phyloP scores from a whole-genome alignment of 1,140 invertebrate genomes.

The Thrips palmi region DNA sequence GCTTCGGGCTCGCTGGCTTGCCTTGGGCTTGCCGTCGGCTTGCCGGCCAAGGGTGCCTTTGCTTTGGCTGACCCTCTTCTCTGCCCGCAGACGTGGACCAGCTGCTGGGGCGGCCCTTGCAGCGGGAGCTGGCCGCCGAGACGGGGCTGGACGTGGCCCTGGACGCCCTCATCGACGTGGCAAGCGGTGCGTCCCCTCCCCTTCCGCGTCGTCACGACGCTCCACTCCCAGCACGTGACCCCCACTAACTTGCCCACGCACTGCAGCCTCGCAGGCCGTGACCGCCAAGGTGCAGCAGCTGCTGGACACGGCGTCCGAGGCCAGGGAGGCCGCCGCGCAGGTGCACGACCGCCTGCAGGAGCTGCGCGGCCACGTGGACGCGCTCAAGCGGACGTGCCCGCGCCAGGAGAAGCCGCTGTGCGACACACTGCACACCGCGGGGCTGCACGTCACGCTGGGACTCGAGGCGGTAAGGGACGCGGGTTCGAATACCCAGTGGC shows the following conservation, averaged over 20 bases:
- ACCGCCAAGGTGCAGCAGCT: slow-evolving; percentile 30
- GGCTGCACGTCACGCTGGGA: slow-evolving; percentile 28
- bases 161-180: slow-evolving; percentile 36
- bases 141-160: slow-evolving; percentile 44
- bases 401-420: slow-evolving; percentile 38
- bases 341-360: slow-evolving; percentile 22
- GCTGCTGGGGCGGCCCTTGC: slow-evolving; percentile 43
- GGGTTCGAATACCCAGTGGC: no score
- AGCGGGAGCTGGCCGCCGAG: slow-evolving; percentile 36
- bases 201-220: no score
- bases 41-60: not conserved
- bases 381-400: slow-evolving; percentile 32
- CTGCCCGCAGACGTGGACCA: slow-evolving; percentile 39
- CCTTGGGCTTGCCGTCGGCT: not conserved
- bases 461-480: slow-evolving; percentile 25
- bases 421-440: slow-evolving; percentile 39
- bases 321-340: slow-evolving; percentile 10
- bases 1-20: not conserved
- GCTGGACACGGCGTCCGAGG: slow-evolving; percentile 23
- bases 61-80: slow-evolving; percentile 9
- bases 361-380: slow-evolving; percentile 34
- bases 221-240: no score
- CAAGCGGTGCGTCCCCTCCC: slow-evolving; percentile 39
- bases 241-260: no score
- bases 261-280: slow-evolving; percentile 21